Evolutionary conservation across 2,797 vertebrate genomes (phyloP), one percentile per base, ranked within the genome.

Genomic region (Kryptolebias ocellatus): DNA sequence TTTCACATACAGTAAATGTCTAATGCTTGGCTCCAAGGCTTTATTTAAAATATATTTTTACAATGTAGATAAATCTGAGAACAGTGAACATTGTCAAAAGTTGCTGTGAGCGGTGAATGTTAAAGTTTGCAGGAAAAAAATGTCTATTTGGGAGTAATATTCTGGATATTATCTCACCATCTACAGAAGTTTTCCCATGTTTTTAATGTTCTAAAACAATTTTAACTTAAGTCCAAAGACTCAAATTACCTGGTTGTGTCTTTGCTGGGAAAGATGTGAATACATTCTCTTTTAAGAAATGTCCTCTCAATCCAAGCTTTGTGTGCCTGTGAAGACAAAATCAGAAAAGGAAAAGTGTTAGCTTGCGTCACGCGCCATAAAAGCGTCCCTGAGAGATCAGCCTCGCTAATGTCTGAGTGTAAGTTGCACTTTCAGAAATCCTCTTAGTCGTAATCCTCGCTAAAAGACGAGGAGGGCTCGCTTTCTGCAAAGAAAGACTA

Each of bases 231-330:
- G 31, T 59, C 31, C 54, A 2, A 47, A 29, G 20, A 45, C 3
- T 1, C 1, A 42, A 28, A 67, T 89, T 93, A 99, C 98, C 96
- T 98, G 87, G 85, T 94, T 15, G 87, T 65, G 56, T 99, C 98
- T 90, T 97, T 99, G 81, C 84, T 96, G 74, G 95, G 95, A 88
- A 97, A 95, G 73, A 97, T 83, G 67, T 93, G 94, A 83, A 95
- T 83, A 70, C 98, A 99, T 93, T 99, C 97, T 89, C 96, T 93
- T 91, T 97, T 98, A 49, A 88, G 87, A 85, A 99, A 99, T 9
- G 95, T 98, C 84, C 94, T 98, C 83, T 99, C 98, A 79, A 99
- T 96, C 98, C 98, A 99, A 67, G 92, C 93, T 89, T 93, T 98
- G 72, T 96, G 96, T 73, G 93, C 93, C 97, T 99, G 82, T 73